These are phyloP conservation scores for Heterocephalus glaber DNA, from an alignment of 2,113 vertebrate species.

Conservation along the genomic window DNA sequence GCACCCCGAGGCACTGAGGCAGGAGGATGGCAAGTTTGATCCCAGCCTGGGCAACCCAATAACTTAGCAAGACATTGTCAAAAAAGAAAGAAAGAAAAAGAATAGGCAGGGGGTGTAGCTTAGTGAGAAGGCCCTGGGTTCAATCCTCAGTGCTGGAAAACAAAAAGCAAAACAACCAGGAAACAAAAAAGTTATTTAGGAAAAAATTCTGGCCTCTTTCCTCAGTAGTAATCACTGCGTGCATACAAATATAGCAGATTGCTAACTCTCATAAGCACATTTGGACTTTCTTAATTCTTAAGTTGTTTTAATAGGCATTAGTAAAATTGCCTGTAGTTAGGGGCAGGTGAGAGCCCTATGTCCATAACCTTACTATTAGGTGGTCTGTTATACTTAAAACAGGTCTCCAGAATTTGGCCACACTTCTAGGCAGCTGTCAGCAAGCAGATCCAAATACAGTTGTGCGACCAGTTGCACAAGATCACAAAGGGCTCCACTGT, in stretches of 20 bases:
- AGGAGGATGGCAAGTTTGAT: neutral
- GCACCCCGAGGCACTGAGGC: neutral
- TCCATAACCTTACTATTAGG: neutral
- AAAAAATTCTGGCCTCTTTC: neutral
- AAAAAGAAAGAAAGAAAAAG: neutral
- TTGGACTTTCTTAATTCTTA: neutral
- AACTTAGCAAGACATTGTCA: neutral
- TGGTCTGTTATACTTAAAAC: neutral
- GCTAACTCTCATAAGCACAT: neutral
- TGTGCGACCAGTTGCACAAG: rapidly evolving
- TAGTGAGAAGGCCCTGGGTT: neutral
- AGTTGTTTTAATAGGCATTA: neutral
- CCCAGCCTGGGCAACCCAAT: neutral
- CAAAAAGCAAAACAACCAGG: neutral
- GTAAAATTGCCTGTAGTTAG: neutral
- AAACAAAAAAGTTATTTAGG: neutral
- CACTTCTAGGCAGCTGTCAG: neutral
- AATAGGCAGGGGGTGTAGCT: neutral
- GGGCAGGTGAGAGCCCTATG: neutral
- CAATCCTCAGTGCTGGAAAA: neutral
- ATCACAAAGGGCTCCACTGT: neutral
- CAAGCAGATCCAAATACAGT: too few species aligned
- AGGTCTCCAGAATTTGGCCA: neutral
- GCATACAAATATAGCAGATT: too few species aligned
- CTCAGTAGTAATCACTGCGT: neutral